A percentile compares a stretch with the other conserved stretches of the same genome.
Evolutionary conservation across 2,888 invertebrate genomes (phyloP).

Genomic region (Macrosiphum euphorbiae): DNA sequence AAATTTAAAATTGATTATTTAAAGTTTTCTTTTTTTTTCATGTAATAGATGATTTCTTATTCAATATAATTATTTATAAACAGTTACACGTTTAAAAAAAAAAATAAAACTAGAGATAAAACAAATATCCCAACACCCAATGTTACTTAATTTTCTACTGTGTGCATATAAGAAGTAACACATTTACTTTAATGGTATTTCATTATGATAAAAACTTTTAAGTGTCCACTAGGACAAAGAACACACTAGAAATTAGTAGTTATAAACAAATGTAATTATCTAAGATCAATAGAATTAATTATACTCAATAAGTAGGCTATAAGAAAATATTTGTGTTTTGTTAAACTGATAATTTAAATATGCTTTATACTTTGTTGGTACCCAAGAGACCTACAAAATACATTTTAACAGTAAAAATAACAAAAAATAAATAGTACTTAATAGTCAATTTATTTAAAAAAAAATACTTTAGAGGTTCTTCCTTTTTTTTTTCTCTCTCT

Average conservation of each 20-base stretch:
- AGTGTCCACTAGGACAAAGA: not conserved
- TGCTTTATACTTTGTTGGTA: not conserved
- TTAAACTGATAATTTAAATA: not conserved
- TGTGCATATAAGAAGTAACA: not conserved
- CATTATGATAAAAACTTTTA: not conserved
- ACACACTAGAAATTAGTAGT: not conserved
- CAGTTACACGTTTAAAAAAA: not conserved
- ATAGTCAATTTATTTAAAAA: not conserved
- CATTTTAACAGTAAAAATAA: not conserved
- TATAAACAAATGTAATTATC: not conserved
- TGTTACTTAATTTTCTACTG: not conserved
- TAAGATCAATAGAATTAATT: not conserved
- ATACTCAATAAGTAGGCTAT: not conserved
- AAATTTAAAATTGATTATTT: not conserved
- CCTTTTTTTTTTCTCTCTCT: not conserved
- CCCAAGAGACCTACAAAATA: not conserved
- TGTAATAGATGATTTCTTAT: not conserved
- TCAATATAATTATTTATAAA: not conserved
- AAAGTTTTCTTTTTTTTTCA: not conserved
- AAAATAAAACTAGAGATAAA: not conserved
- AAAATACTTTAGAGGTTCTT: not conserved
- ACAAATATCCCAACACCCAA: not conserved
- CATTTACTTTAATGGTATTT: not conserved
- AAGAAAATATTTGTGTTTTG: not conserved
- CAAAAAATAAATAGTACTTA: not conserved